Conservation (phyloP, 1,140 invertebrate genomes). For the Tribolium madens region DNA sequence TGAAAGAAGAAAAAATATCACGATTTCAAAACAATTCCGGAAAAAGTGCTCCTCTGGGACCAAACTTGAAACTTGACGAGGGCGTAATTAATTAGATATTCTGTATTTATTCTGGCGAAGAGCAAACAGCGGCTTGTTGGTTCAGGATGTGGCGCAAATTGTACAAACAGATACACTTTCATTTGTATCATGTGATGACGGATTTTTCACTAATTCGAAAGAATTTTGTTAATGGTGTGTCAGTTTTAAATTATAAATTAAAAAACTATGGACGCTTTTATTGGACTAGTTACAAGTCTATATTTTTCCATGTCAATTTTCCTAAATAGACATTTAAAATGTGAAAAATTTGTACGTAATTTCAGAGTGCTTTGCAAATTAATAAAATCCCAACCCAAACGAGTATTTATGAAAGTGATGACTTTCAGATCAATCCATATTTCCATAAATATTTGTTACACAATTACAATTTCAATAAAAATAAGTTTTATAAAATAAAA, state of each 20-base stretch:
- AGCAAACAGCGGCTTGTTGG: conserved; percentile 22
- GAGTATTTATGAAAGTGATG: conserved; percentile 4
- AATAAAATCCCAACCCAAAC: neutral
- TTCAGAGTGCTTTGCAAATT: neutral
- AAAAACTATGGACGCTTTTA: neutral
- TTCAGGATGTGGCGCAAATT: conserved; percentile 6
- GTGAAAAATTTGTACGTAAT: neutral
- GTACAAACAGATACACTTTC: conserved; percentile 29
- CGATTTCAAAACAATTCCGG: conserved; percentile 35
- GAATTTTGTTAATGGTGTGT: neutral
- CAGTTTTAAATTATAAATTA: neutral
- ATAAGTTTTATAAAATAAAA: conserved; percentile 15
- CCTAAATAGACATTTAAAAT: no score
- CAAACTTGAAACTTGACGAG: conserved; percentile 27
- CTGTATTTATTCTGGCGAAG: conserved; percentile 23
- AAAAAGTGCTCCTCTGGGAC: conserved; percentile 25
- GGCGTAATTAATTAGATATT: conserved; percentile 38
- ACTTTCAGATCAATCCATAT: conserved; percentile 1
- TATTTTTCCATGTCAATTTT: no score
- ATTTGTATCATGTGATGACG: conserved; percentile 6
- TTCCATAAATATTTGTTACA: neutral
- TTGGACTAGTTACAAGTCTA: no score
- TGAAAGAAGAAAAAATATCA: conserved; percentile 53
- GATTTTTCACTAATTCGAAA: neutral
- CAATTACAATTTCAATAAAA: conserved; percentile 18